Conservation (phyloP, 1,140 invertebrate genomes). For the Megalopta genalis region DNA sequence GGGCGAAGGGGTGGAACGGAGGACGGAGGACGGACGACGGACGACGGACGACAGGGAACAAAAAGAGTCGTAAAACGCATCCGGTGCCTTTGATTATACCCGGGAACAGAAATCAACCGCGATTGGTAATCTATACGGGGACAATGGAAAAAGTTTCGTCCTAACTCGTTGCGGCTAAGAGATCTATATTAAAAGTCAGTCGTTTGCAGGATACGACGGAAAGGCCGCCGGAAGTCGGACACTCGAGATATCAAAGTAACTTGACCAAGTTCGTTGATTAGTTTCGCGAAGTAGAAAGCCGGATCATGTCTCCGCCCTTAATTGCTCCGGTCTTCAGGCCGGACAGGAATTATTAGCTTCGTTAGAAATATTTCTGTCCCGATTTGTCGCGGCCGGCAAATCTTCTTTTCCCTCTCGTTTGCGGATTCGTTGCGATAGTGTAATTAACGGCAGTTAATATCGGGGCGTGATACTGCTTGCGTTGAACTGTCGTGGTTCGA, state of each 20-base stretch:
- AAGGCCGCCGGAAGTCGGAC: slow-evolving; percentile 56
- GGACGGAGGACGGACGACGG: background rate
- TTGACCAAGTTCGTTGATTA: slow-evolving; percentile 62
- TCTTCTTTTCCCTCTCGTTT: background rate
- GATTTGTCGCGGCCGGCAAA: slow-evolving; percentile 4
- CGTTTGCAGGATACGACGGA: slow-evolving; percentile 53
- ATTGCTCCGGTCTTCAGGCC: slow-evolving; percentile 37
- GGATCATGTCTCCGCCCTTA: slow-evolving; percentile 52
- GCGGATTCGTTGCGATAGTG: background rate
- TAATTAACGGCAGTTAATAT: slow-evolving; percentile 41
- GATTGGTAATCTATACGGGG: slow-evolving; percentile 47
- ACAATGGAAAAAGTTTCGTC: slow-evolving; percentile 61
- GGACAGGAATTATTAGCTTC: slow-evolving; percentile 44
- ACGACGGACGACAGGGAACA: background rate
- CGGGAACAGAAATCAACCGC: slow-evolving; percentile 9
- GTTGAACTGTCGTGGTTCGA: no score
- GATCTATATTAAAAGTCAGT: slow-evolving; percentile 63
- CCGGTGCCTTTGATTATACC: slow-evolving; percentile 40
- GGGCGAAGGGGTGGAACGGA: no score
- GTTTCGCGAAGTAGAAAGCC: slow-evolving; percentile 55
- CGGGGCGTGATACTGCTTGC: background rate
- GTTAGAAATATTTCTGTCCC: slow-evolving; percentile 48
- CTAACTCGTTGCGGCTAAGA: slow-evolving; percentile 42
- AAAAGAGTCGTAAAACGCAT: slow-evolving; percentile 42
- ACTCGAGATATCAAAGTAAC: slow-evolving; percentile 54